Percentiles rank a stretch among this genome's conserved stretches.
These are phyloP conservation scores for Sapajus apella DNA, from an alignment of 2,113 vertebrate genomes.

Conservation along the genomic window DNA sequence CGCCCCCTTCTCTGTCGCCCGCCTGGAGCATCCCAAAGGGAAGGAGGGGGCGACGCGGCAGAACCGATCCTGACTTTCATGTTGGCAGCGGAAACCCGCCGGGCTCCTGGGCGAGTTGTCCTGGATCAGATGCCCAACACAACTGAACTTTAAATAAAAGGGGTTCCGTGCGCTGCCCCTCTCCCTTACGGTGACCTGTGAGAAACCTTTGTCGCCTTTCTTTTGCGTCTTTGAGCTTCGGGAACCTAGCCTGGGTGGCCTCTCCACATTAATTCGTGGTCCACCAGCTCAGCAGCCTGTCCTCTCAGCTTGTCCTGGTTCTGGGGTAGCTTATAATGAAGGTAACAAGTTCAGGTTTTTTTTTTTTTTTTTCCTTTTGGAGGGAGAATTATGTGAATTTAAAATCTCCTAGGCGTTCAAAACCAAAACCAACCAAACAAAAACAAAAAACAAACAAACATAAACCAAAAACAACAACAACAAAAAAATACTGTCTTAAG, in stretches of 20 bases:
- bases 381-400: neutral
- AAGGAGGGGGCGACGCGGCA: neutral
- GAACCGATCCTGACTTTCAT: neutral
- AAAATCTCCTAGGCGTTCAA: constrained; percentile 6
- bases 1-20: neutral
- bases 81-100: neutral
- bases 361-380: neutral
- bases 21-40: neutral
- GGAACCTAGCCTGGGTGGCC: neutral
- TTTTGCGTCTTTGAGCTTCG: neutral
- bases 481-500: neutral
- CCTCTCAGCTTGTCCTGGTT: neutral
- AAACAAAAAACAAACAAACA: neutral
- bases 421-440: neutral
- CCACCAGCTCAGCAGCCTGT: neutral
- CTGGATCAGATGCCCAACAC: neutral
- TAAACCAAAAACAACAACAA: neutral
- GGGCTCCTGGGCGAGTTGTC: neutral
- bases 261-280: neutral
- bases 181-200: neutral
- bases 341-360: neutral
- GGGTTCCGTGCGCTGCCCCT: neutral
- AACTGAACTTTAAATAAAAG: neutral
- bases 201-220: neutral
- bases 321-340: neutral